Evolutionary conservation across 1,140 invertebrate genomes (phyloP).

Genomic region (Melanaphis sacchari): DNA sequence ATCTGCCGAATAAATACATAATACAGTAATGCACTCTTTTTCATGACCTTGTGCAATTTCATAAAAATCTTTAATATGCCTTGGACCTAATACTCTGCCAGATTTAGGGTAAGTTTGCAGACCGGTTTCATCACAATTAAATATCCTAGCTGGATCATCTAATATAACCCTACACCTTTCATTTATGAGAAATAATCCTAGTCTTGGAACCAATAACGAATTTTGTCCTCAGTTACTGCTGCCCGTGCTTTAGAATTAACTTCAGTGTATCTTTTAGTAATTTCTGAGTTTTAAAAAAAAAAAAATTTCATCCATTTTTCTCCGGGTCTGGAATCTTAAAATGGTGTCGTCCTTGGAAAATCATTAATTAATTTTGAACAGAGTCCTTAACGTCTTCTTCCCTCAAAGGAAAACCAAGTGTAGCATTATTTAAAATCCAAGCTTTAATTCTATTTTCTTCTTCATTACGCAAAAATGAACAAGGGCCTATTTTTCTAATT

Average conservation of each 20-base stretch:
- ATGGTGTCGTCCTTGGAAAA: background rate
- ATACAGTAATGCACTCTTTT: background rate
- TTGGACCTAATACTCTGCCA: background rate
- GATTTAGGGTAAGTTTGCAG: background rate
- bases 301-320: constrained; percentile 17
- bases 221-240: background rate
- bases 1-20: background rate
- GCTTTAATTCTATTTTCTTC: background rate
- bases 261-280: background rate
- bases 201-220: background rate
- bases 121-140: background rate
- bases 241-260: background rate
- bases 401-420: background rate
- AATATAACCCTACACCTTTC: background rate
- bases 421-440: constrained; percentile 6
- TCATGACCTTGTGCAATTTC: background rate
- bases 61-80: background rate
- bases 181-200: background rate
- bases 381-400: background rate
- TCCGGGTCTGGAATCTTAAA: background rate
- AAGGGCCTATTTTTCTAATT: background rate
- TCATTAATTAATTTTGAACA: background rate
- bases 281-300: constrained; percentile 19
- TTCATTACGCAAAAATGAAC: background rate
- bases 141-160: background rate